Base-by-base conservation (phyloP, 2,888 invertebrate genomes). In the Acronicta leporina region DNA sequence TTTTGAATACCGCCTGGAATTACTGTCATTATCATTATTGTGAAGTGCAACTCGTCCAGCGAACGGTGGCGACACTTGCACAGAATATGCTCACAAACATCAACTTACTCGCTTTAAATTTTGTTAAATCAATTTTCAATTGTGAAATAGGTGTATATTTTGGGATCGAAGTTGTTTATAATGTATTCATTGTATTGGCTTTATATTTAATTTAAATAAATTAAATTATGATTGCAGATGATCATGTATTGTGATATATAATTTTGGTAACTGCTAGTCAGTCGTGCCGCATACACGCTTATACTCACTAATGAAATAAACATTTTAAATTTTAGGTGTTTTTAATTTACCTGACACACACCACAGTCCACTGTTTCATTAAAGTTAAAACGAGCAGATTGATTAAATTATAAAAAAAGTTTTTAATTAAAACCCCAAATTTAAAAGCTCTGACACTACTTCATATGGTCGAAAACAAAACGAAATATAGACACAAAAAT, bases 201-300 rank as follows among this genome's bases (percentile, higher is more conserved):
- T 79, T 81, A 49, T 72, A 77, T 77, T 77, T 78, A 54, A 74
- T 75, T 73, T 74, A 65, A 79, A 81, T 79, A 54, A 74, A 73
- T 73, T 74, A 65, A 79, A 81, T 79, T 77, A 77, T 80, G 70
- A 77, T 82, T 79, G 78, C 71, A 79, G 68, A 73, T 73, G 80
- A 82, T 78, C 87, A 91, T 89, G 88, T 75, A 73, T 89, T 91
- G 93, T 93, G 92, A 93, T 92, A 92, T 87, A 79, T 88, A 79
- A 86, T 86, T 61, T 88, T 86, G 88, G 87, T 89, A 87, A 87
- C 86, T 87, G 92, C 94, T 94, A 94, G 94, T 94, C 94, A 94
- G 91, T 90, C 86, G 92, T 90, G 93, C 92, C 92, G 93, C 92
- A 82, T 87, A 89, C 93, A 92, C 92, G 94, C 94, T 93, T 94